Evolutionary conservation across 2,888 invertebrate species (phyloP), one percentile per base, ranked within the genome.

Genomic region (Cordilura impudica): DNA sequence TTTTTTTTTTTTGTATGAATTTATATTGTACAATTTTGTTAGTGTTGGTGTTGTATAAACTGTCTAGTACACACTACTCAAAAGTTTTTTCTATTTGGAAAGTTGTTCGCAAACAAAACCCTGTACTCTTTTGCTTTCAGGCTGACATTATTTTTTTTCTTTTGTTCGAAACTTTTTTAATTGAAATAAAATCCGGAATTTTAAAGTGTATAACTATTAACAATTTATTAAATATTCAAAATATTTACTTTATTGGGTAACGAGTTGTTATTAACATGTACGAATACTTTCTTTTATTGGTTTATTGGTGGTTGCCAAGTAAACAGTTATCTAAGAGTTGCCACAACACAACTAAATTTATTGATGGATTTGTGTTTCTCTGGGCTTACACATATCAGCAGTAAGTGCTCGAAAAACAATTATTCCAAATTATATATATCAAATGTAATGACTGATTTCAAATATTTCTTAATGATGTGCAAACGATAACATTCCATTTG

Each of bases 181-280:
- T 45, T 53, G 39, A 10, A 26, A n/a, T 29, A n/a, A 53, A 6
- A 6, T 6, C 8, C 2, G 2, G 5, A 19, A 45, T 18, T 39
- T 31, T 18, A 49, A 16, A 0, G 4, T 21, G 39, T 47, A n/a
- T 19, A 56, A 10, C 7, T 4, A 21, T 12, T 63, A 43, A 61
- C 56, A 29, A 16, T 56, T 75, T 67, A 26, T 29, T 43, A 49
- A 66, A 53, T 66, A 31, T 71, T 66, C 63, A 70, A 79, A 79
- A 79, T 79, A 67, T 79, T 79, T 79, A 75, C 79, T 75, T 78
- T 79, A 56, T 67, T 79, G 31, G 26, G 73, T 78, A 78, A 78
- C 78, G 72, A 78, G 63, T 70, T 43, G 49, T 45, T 76, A 51
- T 10, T 10, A 21, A 29, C 12, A 56, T 14, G 54, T 43, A 56